These are phyloP conservation scores for Otocyon megalotis DNA, from an alignment of 2,113 vertebrate genomes.

Conservation along the genomic window DNA sequence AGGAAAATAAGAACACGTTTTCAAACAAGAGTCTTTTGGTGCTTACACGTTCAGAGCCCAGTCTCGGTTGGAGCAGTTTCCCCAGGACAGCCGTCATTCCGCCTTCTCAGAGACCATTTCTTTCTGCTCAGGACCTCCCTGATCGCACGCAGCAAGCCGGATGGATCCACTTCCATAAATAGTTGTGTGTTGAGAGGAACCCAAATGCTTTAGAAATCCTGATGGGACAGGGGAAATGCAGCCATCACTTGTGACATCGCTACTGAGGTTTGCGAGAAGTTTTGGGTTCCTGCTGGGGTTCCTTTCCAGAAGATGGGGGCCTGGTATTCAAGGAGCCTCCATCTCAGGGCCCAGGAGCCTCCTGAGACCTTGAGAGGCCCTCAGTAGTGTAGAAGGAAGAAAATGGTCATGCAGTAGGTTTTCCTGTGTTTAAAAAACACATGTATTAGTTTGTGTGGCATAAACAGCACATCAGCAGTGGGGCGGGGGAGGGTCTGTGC, in stretches of 20 bases:
- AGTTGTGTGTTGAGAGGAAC: not conserved
- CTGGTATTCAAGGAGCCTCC: fast-evolving
- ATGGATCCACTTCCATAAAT: not conserved
- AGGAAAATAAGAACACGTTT: not conserved
- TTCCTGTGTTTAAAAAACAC: not conserved
- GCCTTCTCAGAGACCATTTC: not conserved
- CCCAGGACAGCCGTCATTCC: fast-evolving
- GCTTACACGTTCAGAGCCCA: not conserved
- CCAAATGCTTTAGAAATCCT: not conserved
- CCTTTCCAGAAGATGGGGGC: not conserved
- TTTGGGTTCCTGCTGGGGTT: not conserved
- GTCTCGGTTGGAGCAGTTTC: not conserved
- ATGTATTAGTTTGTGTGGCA: not conserved
- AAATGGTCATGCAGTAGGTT: not conserved
- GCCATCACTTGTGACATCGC: not conserved
- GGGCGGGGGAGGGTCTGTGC: not conserved
- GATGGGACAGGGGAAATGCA: not conserved
- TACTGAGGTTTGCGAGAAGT: not conserved
- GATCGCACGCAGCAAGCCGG: not conserved
- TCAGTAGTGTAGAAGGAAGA: not conserved
- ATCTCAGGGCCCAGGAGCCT: not conserved
- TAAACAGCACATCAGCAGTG: not conserved
- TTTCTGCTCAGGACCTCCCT: not conserved
- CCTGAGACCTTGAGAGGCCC: not conserved
- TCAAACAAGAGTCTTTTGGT: not conserved